These are phyloP conservation scores for Ochotona princeps DNA, from an alignment of 2,113 vertebrate species.

Conservation along the genomic window DNA sequence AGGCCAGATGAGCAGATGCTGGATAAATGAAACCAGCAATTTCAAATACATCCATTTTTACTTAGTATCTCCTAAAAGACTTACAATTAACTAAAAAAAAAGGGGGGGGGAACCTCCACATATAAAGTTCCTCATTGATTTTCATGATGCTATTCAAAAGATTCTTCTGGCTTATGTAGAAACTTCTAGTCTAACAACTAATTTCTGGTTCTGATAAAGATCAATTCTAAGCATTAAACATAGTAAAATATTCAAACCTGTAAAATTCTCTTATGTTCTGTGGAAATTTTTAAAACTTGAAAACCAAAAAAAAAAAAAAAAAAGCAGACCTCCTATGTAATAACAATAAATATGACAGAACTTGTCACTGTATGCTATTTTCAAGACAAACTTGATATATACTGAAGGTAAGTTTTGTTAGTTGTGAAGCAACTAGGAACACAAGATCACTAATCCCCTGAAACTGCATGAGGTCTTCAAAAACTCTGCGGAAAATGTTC, in stretches of 20 bases:
- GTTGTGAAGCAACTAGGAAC: not conserved
- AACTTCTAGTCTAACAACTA: not conserved
- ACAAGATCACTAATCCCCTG: not conserved
- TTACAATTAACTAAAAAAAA: slow-evolving; percentile 24
- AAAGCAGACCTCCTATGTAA: not conserved
- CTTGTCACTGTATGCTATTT: not conserved
- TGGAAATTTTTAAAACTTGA: slow-evolving; percentile 23
- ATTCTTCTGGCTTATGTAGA: not conserved
- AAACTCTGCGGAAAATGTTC: too few species aligned
- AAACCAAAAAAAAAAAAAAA: too few species aligned
- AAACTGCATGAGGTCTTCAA: not conserved
- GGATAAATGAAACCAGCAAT: not conserved
- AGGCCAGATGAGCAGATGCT: not conserved
- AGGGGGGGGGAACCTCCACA: not conserved
- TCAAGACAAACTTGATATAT: not conserved
- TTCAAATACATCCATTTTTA: not conserved
- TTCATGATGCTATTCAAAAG: slow-evolving; percentile 14
- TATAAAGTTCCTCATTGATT: not conserved
- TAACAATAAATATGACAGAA: not conserved
- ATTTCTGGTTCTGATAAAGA: not conserved
- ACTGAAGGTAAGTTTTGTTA: not conserved
- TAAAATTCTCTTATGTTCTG: not conserved
- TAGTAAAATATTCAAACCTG: not conserved
- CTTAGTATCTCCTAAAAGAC: not conserved
- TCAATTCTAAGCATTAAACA: slow-evolving; percentile 40